Percentiles rank a stretch among this genome's conserved stretches.
Evolutionary conservation across 2,888 invertebrate species (phyloP).

Genomic region (Dexiosoma caninum): DNA sequence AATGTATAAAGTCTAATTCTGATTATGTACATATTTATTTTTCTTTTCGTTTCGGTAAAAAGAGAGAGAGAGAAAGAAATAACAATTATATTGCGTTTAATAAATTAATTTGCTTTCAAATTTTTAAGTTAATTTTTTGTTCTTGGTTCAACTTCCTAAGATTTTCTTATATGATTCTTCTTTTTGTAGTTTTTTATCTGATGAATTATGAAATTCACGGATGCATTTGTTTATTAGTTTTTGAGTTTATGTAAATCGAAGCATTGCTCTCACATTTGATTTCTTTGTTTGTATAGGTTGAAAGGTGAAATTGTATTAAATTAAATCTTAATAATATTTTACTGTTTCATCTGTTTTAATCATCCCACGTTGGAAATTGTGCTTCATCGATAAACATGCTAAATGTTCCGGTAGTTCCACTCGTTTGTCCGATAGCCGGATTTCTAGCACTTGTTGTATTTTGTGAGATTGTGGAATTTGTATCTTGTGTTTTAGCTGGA

Average conservation of each 20-base stretch:
- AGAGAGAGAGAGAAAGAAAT: too few relatives aligned
- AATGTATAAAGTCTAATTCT: slow-evolving; percentile 19
- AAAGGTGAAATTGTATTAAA: slow-evolving; percentile 32
- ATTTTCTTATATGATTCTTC: too few relatives aligned
- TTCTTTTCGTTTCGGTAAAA: too few relatives aligned
- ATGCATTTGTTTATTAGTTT: slow-evolving; percentile 23
- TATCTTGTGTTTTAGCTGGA: slow-evolving; percentile 44
- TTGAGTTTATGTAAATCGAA: slow-evolving; percentile 40
- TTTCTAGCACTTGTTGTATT: slow-evolving; percentile 67
- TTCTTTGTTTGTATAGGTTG: slow-evolving; percentile 8
- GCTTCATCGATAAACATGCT: slow-evolving; percentile 81
- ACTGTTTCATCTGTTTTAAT: slow-evolving; percentile 77
- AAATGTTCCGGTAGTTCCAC: slow-evolving; percentile 72
- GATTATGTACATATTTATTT: slow-evolving; percentile 46
- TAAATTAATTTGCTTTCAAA: too few relatives aligned
- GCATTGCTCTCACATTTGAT: slow-evolving; percentile 47
- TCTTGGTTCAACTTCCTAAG: too few relatives aligned
- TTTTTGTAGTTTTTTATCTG: too few relatives aligned
- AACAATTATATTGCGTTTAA: too few relatives aligned
- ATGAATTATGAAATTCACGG: neutral
- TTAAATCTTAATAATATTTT: slow-evolving; percentile 46
- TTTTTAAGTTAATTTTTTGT: neutral
- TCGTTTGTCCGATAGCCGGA: slow-evolving; percentile 69
- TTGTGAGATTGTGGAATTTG: slow-evolving; percentile 64
- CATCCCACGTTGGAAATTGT: slow-evolving; percentile 83